Evolutionary conservation across 2,797 vertebrate genomes (phyloP), one percentile per base, ranked within the genome.

Genomic region (Crypturellus tataupa): DNA sequence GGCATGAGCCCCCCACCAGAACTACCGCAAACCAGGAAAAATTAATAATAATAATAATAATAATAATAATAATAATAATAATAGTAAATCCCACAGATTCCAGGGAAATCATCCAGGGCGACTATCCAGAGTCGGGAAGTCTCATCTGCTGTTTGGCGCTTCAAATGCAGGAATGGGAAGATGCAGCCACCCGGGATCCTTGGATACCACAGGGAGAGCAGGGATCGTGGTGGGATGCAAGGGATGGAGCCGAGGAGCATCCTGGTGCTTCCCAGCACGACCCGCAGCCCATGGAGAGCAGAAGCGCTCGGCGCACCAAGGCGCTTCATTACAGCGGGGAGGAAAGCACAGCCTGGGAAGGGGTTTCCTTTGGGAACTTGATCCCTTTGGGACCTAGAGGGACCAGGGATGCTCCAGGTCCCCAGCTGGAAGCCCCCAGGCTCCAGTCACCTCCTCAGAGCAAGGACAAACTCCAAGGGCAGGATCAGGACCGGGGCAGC

Each of bases 141-240:
- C 65, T 75, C 95, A 65, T 77, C 80, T 93, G 27, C 16, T 5
- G 7, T 72, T 80, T 85, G 29, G 87, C 42, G 58, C 89, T 67
- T 31, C 3, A 1, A 46, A 31, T 7, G 2, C 27, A 46, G 12
- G n/a, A 59, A 51, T 63, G 55, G 67, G 5, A 65, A 51, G 51
- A 42, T 16, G 71, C 8, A 0, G 42, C 24, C 49, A 33, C 4
- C 3, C 27, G 33, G 15, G n/a, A 29, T 53, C 51, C 51, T 53
- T 27, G 9, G 51, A 53, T 29, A 53, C 27, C 27, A 17, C 31
- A 56, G 55, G 55, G 20, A 56, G 7, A 19, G 55, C 55, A 7
- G 18, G 18, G 31, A n/a, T 56, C 31, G 6, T 31, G 17, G 29
- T 19, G 29, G 53, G 53, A 55, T 20, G 13, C 35, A 31, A 21